These are phyloP conservation scores for Dromius quadrimaculatus DNA, from an alignment of 2,888 invertebrate species.

Conservation along the genomic window DNA sequence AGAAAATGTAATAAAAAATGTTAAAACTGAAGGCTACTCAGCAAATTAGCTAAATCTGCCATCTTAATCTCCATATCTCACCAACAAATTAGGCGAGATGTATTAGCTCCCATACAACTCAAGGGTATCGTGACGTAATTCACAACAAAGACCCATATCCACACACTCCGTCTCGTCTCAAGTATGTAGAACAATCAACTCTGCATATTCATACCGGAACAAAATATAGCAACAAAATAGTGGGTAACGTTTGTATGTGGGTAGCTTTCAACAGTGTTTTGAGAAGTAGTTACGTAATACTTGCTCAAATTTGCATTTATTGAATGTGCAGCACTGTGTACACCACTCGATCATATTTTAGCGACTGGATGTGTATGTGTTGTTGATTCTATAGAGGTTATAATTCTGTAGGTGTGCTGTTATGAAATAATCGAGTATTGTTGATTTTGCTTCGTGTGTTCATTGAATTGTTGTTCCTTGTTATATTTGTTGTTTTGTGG, in stretches of 20 bases:
- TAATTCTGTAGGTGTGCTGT: conserved; percentile 31
- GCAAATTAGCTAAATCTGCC: neutral
- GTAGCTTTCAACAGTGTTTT: conserved; percentile 32
- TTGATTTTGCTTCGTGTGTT: conserved; percentile 32
- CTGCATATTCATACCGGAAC: neutral
- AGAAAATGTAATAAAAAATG: no score
- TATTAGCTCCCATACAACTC: neutral
- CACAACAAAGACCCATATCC: neutral
- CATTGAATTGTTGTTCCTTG: no score
- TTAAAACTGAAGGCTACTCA: no score
- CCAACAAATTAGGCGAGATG: neutral
- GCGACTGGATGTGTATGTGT: neutral
- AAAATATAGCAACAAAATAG: neutral
- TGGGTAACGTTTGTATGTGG: conserved; percentile 3
- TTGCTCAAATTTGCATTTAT: conserved; percentile 19
- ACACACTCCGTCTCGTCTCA: neutral
- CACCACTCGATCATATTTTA: conserved; percentile 25
- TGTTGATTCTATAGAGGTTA: conserved; percentile 9
- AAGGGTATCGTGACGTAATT: neutral
- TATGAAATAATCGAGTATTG: conserved; percentile 25
- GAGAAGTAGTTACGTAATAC: conserved; percentile 30
- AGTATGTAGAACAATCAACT: neutral
- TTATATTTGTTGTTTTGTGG: no score
- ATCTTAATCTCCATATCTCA: neutral
- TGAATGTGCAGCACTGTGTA: conserved; percentile 20